A percentile compares a stretch with the other conserved stretches of the same genome.
phyloP scores from a whole-genome alignment of 2,888 invertebrate species.

The Sarcophaga caerulescens region DNA sequence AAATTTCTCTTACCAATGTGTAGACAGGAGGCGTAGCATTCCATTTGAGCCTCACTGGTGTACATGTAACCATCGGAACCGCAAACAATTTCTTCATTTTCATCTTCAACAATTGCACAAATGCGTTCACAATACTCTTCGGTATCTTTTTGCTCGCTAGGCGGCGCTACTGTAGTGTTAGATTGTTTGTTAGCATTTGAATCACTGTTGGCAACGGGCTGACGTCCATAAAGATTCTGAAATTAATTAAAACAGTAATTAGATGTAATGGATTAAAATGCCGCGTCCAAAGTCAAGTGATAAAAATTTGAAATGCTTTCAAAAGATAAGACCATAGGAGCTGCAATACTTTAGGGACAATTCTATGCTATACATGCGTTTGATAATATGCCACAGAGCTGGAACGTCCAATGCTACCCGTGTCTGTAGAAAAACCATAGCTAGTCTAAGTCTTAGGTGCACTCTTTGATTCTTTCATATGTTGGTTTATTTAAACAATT shows the following conservation, averaged over 20 bases:
- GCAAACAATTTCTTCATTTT: slow-evolving; percentile 79
- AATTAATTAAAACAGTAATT: slow-evolving; percentile 18
- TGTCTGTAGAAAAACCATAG: too few relatives aligned
- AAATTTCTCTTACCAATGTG: slow-evolving; percentile 76
- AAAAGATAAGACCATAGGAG: too few relatives aligned
- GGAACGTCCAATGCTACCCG: too few relatives aligned
- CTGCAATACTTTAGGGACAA: too few relatives aligned
- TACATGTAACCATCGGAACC: slow-evolving; percentile 80
- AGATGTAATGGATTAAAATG: slow-evolving; percentile 2
- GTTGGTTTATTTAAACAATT: too few relatives aligned
- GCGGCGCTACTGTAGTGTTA: slow-evolving; percentile 60
- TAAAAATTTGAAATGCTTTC: too few relatives aligned
- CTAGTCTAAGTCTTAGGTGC: too few relatives aligned
- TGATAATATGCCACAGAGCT: too few relatives aligned
- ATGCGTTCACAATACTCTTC: slow-evolving; percentile 79
- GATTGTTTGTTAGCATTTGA: background rate
- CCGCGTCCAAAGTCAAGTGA: too few relatives aligned
- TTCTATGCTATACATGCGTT: too few relatives aligned
- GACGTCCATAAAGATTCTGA: slow-evolving; percentile 71
- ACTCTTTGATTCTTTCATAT: too few relatives aligned
- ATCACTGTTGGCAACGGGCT: slow-evolving; percentile 58
- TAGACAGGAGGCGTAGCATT: slow-evolving; percentile 79
- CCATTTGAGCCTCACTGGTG: slow-evolving; percentile 79
- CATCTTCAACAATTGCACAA: slow-evolving; percentile 79
- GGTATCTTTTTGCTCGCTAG: slow-evolving; percentile 73